Evolutionary conservation across 1,140 invertebrate species (phyloP).

Genomic region (Pogonomyrmex barbatus): DNA sequence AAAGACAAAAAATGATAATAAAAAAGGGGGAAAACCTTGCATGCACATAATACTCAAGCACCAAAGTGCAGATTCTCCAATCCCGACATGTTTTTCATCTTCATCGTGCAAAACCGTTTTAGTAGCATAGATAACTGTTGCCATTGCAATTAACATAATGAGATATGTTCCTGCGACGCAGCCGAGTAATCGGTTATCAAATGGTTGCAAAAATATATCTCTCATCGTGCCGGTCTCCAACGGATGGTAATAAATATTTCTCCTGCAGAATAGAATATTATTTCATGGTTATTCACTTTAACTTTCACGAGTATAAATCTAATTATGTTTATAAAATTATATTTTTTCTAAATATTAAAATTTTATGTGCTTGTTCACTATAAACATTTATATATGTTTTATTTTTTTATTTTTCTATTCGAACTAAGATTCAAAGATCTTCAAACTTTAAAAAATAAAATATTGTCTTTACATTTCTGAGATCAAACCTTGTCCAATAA

Average conservation of each 20-base stretch:
- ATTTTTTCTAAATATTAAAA: background rate
- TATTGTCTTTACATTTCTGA: background rate
- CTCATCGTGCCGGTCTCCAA: constrained; percentile 87
- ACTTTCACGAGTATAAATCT: background rate
- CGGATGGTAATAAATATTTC: constrained; percentile 88
- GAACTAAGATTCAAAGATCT: background rate
- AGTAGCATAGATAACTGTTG: constrained; percentile 84
- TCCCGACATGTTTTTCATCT: constrained; percentile 81
- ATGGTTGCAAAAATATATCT: constrained; percentile 89
- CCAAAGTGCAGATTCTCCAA: constrained; percentile 87
- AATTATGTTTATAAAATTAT: background rate
- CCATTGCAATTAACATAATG: constrained; percentile 84
- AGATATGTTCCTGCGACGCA: constrained; percentile 86
- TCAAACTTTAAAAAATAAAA: no score
- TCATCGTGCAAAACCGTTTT: constrained; percentile 77
- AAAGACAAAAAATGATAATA: background rate
- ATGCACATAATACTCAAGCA: constrained; percentile 88
- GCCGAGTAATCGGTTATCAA: constrained; percentile 86
- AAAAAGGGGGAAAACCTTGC: constrained; percentile 85
- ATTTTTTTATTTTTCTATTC: background rate
- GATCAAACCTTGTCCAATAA: background rate
- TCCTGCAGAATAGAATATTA: constrained; percentile 81
- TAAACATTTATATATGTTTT: background rate
- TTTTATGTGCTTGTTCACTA: no score
- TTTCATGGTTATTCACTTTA: background rate